A percentile compares a stretch with the other conserved stretches of the same genome.
Evolutionary conservation across 2,113 vertebrate species (phyloP).

Genomic region (Isurus oxyrinchus): DNA sequence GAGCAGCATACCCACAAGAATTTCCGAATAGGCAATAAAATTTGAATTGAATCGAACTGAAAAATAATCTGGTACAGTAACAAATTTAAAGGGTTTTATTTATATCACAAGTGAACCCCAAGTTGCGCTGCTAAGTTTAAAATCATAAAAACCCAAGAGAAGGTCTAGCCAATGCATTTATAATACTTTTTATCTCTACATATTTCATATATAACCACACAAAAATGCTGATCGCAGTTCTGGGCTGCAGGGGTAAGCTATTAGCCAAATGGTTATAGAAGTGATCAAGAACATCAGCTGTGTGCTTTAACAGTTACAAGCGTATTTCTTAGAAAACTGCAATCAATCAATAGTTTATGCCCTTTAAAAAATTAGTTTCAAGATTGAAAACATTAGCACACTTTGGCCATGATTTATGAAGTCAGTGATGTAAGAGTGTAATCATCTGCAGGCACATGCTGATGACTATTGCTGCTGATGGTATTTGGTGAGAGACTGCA

Average conservation of each 20-base stretch:
- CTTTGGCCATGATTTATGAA: not conserved
- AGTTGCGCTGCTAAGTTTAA: not conserved
- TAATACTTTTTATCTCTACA: not conserved
- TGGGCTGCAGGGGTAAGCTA: not conserved
- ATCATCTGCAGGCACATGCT: not conserved
- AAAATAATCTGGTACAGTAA: not conserved
- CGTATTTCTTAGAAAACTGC: not conserved
- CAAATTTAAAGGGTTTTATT: not conserved
- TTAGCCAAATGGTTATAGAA: not conserved
- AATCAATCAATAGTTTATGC: not conserved
- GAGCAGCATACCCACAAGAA: no score
- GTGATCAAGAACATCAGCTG: not conserved
- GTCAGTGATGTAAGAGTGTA: not conserved
- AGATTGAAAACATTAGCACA: not conserved
- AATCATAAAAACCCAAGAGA: not conserved
- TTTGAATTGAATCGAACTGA: no score
- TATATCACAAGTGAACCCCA: not conserved
- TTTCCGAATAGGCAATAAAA: no score
- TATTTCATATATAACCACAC: not conserved
- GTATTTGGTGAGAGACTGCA: not conserved
- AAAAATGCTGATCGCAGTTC: not conserved
- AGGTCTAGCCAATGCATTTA: not conserved
- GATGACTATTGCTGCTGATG: not conserved
- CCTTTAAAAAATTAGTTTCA: not conserved
- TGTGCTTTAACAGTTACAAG: not conserved